Percentiles rank a stretch among this genome's conserved stretches.
These are phyloP conservation scores for Plebejus anna DNA, from an alignment of 2,888 invertebrate genomes.

Conservation along the genomic window DNA sequence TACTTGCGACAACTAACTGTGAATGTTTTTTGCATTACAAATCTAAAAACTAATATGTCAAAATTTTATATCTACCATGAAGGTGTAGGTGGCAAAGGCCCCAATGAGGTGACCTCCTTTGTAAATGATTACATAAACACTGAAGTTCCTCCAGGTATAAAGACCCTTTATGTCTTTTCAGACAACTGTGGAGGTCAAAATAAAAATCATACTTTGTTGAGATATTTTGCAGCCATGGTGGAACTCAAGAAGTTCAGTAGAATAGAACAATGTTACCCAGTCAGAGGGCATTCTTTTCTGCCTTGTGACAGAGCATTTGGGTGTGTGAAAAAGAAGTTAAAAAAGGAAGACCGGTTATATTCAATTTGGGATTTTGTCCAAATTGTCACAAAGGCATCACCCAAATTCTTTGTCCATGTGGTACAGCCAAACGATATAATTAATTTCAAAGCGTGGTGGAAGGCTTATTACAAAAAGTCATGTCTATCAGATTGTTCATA, in stretches of 20 bases:
- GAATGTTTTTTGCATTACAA: no score
- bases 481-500: not conserved
- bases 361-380: not conserved
- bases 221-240: constrained; percentile 8
- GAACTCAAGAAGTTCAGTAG: not conserved
- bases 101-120: no score
- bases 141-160: not conserved
- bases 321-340: not conserved
- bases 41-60: no score
- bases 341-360: constrained; percentile 9
- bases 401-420: no score
- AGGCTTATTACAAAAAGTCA: no score
- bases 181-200: constrained; percentile 21
- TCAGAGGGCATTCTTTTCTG: constrained; percentile 21
- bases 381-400: no score
- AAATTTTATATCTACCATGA: constrained; percentile 13
- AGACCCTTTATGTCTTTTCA: constrained; percentile 2
- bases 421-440: no score
- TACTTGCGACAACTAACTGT: no score
- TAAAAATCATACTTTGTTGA: constrained; percentile 14
- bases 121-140: no score
- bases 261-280: not conserved
- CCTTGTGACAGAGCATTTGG: constrained; percentile 27
- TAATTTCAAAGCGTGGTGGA: no score
- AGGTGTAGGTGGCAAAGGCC: not conserved